Conservation (phyloP, 2,113 vertebrate genomes). For the Hylia prasina region DNA sequence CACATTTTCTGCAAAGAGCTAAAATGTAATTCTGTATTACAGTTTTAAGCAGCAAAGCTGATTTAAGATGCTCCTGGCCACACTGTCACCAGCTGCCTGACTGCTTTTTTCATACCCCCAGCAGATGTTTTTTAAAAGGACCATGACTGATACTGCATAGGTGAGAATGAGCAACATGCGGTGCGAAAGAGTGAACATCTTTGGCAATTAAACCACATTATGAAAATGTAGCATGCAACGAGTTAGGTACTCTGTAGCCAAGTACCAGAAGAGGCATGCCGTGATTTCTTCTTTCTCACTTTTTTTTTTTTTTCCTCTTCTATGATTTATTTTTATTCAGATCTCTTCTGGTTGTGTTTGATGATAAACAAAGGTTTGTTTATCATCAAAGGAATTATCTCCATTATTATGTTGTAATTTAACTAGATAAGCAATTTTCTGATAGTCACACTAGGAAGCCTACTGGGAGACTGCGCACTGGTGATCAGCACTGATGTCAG, state of each 20-base stretch:
- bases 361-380: background rate
- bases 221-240: background rate
- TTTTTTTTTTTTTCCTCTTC: background rate
- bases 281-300: background rate
- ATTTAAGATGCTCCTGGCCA: background rate
- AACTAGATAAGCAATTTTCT: background rate
- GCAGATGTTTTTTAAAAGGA: background rate
- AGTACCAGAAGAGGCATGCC: background rate
- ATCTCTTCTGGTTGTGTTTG: background rate
- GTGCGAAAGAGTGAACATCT: background rate
- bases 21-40: background rate
- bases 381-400: background rate
- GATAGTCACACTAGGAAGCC: background rate
- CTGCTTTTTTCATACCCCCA: background rate
- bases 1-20: background rate
- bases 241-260: background rate
- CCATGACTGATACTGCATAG: background rate
- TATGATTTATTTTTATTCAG: background rate
- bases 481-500: background rate
- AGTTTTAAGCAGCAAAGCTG: background rate
- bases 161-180: background rate
- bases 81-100: background rate
- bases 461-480: background rate
- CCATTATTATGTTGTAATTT: background rate
- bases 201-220: background rate